These are phyloP conservation scores for Eumeta japonica DNA, from an alignment of 1,140 invertebrate genomes.

Conservation along the genomic window DNA sequence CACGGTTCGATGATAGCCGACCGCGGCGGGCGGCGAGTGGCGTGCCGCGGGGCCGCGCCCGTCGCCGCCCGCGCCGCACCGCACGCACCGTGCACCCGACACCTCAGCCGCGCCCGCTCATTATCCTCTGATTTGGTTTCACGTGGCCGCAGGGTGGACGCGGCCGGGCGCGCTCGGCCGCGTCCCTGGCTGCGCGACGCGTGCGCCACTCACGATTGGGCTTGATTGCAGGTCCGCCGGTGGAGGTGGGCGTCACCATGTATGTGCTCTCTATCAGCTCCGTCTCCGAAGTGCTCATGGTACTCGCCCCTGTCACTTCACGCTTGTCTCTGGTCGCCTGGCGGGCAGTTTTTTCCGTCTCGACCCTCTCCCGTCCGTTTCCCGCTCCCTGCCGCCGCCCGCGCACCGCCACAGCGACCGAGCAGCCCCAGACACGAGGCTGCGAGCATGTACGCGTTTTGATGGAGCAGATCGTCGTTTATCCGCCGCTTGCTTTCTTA, in stretches of 20 bases:
- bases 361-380: too few species aligned
- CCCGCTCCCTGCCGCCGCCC: too few species aligned
- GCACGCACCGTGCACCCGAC: conserved; percentile 26
- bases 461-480: conserved; percentile 46
- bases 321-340: conserved; percentile 31
- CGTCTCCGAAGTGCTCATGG: conserved; percentile 96
- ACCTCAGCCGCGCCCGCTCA: conserved; percentile 11
- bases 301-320: conserved; percentile 58
- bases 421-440: conserved; percentile 47
- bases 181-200: conserved; percentile 47
- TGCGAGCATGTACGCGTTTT: conserved; percentile 52
- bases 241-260: conserved; percentile 94
- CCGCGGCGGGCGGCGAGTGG: conserved; percentile 15
- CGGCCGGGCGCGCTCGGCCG: too few species aligned
- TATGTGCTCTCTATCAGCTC: conserved; percentile 96
- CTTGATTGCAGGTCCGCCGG: conserved; percentile 84
- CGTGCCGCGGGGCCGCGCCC: conserved; percentile 8
- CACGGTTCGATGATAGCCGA: conserved; percentile 43
- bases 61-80: conserved; percentile 10
- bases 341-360: conserved; percentile 1
- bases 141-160: too few species aligned
- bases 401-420: conserved; percentile 33
- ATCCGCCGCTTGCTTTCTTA: conserved; percentile 51
- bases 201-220: conserved; percentile 32
- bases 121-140: conserved; percentile 55